Evolutionary conservation across 1,140 invertebrate genomes (phyloP).

Genomic region (Bombyx mandarina): DNA sequence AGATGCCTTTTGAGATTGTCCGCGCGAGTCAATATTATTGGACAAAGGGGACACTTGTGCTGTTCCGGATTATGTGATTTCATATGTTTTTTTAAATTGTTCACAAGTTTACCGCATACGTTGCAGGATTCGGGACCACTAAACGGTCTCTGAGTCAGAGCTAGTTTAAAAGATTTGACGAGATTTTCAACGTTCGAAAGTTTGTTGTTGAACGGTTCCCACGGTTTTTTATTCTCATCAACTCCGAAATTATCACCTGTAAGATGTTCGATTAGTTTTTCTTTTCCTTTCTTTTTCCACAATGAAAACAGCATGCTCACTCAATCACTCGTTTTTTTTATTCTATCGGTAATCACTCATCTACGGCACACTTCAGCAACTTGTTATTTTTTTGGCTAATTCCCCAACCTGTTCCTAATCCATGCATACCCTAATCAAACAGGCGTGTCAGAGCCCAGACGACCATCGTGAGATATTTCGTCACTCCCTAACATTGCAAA

Average conservation of each 20-base stretch:
- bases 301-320: conserved; percentile 22
- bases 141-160: conserved; percentile 39
- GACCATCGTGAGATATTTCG: no score
- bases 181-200: conserved; percentile 48
- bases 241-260: conserved; percentile 60
- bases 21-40: conserved; percentile 77
- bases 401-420: conserved; percentile 9
- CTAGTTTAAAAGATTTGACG: conserved; percentile 48
- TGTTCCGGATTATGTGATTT: conserved; percentile 79
- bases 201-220: conserved; percentile 42
- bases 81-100: conserved; percentile 80
- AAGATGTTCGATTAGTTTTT: conserved; percentile 47
- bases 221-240: conserved; percentile 57
- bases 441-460: no score
- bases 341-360: background rate
- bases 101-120: conserved; percentile 80
- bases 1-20: conserved; percentile 81
- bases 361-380: conserved; percentile 7
- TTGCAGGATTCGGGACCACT: conserved; percentile 68
- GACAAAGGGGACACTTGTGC: conserved; percentile 78
- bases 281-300: conserved; percentile 13
- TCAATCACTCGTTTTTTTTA: conserved; percentile 5
- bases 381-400: background rate
- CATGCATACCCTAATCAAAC: conserved; percentile 14
- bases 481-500: background rate